Percentiles rank a stretch among this genome's conserved stretches.
phyloP scores from a whole-genome alignment of 2,888 invertebrate genomes.

The Dolomedes plantarius region DNA sequence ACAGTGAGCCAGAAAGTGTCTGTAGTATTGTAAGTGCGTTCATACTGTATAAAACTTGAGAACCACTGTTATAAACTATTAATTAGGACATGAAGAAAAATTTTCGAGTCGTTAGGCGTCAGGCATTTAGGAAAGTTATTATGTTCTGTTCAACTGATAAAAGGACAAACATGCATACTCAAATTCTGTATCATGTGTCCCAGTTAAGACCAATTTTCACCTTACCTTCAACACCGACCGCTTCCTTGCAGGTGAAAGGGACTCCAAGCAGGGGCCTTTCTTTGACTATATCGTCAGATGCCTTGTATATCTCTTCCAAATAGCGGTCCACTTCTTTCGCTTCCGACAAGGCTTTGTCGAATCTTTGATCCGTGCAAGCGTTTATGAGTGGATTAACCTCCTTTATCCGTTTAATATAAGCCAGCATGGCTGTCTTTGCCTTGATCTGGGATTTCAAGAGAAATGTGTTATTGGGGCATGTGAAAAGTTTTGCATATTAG shows the following conservation, averaged over 20 bases:
- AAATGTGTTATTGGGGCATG: too few species aligned
- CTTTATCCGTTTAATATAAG: constrained; percentile 86
- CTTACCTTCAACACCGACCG: constrained; percentile 86
- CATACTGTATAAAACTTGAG: too few species aligned
- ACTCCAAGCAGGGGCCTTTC: constrained; percentile 90
- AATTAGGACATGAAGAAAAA: too few species aligned
- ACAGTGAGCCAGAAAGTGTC: too few species aligned
- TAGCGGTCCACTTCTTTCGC: constrained; percentile 85
- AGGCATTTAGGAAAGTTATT: too few species aligned
- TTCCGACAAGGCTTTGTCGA: constrained; percentile 85
- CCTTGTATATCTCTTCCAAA: constrained; percentile 81
- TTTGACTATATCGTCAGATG: constrained; percentile 79
- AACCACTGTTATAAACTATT: too few species aligned
- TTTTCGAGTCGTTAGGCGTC: too few species aligned
- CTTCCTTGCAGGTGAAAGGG: constrained; percentile 93
- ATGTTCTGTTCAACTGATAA: too few species aligned
- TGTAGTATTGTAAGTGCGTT: too few species aligned
- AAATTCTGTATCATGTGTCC: too few species aligned
- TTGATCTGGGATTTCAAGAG: constrained; percentile 80
- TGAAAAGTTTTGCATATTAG: background rate
- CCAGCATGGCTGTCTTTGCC: constrained; percentile 83
- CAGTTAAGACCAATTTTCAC: too few species aligned
- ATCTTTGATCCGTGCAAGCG: constrained; percentile 88
- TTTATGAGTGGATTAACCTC: constrained; percentile 87
- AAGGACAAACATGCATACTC: too few species aligned